Percentiles rank a stretch among this genome's conserved stretches.
phyloP scores from a whole-genome alignment of 2,888 invertebrate genomes.

The Drosophila sordidapex region DNA sequence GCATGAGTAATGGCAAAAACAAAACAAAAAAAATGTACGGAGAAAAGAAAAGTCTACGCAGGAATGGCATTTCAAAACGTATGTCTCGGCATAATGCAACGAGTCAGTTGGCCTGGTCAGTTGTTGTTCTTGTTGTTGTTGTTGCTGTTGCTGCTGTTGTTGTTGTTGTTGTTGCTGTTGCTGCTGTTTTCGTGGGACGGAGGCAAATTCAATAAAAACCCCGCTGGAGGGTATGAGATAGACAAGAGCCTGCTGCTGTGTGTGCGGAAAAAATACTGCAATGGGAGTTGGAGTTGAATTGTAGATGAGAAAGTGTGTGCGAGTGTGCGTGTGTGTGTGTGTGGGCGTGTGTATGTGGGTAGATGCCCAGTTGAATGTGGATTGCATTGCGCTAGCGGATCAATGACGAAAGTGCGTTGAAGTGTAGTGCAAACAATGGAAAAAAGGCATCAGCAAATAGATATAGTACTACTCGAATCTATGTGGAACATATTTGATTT shows the following conservation, averaged over 20 bases:
- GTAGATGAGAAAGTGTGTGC: slow-evolving; percentile 5
- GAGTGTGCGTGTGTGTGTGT: slow-evolving; percentile 1
- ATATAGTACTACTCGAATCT: slow-evolving; percentile 17
- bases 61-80: slow-evolving; percentile 79
- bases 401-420: slow-evolving; percentile 81
- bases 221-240: slow-evolving; percentile 47
- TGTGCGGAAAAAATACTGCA: slow-evolving; percentile 51
- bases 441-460: slow-evolving; percentile 73
- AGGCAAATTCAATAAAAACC: slow-evolving; percentile 64
- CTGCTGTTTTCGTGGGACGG: slow-evolving; percentile 3
- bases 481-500: slow-evolving; percentile 57
- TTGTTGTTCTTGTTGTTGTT: slow-evolving; percentile 15
- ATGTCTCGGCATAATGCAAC: slow-evolving; percentile 79
- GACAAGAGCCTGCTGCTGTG: slow-evolving; percentile 33
- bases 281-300: slow-evolving; percentile 44
- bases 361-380: slow-evolving; percentile 16
- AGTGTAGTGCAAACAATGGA: slow-evolving; percentile 80
- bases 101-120: slow-evolving; percentile 60
- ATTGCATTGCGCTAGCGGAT: slow-evolving; percentile 52
- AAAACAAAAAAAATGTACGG: slow-evolving; percentile 27
- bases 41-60: slow-evolving; percentile 55
- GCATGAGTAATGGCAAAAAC: slow-evolving; percentile 59
- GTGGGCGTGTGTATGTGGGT: background rate
- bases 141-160: background rate
- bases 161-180: background rate